Conservation (phyloP, 1,140 invertebrate genomes). For the Drosophila triauraria region DNA sequence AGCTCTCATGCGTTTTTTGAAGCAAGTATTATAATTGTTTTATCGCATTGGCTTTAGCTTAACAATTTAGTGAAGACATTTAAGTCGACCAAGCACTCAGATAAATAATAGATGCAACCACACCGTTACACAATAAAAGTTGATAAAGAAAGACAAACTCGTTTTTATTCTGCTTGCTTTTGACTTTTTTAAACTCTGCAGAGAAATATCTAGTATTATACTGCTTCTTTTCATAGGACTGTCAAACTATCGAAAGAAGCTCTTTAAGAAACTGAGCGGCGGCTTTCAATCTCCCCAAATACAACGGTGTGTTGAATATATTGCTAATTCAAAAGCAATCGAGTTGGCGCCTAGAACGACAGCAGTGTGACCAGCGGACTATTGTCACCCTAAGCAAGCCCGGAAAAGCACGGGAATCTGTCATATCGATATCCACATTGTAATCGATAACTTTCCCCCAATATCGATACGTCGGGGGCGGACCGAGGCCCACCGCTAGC, state of each 20-base stretch:
- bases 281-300: neutral
- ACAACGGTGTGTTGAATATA: neutral
- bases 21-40: constrained; percentile 40
- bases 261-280: neutral
- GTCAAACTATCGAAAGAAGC: constrained; percentile 19
- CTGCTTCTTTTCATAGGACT: neutral
- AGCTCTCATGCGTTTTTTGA: constrained; percentile 51
- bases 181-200: neutral
- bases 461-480: constrained; percentile 3
- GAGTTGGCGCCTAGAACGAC: neutral
- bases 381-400: too few relatives aligned
- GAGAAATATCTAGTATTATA: neutral
- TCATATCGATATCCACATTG: neutral
- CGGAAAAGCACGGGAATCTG: neutral
- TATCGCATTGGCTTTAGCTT: constrained; percentile 68
- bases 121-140: constrained; percentile 72
- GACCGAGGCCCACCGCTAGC: constrained; percentile 4
- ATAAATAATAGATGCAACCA: constrained; percentile 63
- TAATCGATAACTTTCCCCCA: neutral
- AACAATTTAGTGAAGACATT: constrained; percentile 44
- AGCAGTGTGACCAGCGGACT: constrained; percentile 4
- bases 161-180: neutral
- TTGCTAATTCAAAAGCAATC: neutral
- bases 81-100: constrained; percentile 64
- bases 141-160: constrained; percentile 34